Percentiles rank a stretch among this genome's conserved stretches.
Evolutionary conservation across 2,888 invertebrate species (phyloP).

Genomic region (Lasioglossum figueresi): DNA sequence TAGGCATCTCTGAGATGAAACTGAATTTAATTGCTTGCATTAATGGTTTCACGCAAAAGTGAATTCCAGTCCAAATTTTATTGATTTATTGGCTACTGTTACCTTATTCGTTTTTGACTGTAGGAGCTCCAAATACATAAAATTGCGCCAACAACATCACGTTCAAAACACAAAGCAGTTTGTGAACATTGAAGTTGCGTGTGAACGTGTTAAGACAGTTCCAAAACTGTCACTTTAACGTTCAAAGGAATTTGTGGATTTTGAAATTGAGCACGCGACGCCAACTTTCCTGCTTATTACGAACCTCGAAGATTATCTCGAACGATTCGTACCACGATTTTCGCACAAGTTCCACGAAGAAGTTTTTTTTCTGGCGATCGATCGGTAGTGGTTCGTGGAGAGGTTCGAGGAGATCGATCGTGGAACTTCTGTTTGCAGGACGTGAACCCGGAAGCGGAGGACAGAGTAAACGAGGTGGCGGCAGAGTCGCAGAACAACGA

Average conservation of each 20-base stretch:
- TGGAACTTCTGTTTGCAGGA: constrained; percentile 73
- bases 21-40: background rate
- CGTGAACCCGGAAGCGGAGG: constrained; percentile 82
- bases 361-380: constrained; percentile 25
- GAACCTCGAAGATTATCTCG: background rate
- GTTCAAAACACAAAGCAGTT: background rate
- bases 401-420: constrained; percentile 23
- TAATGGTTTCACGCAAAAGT: background rate
- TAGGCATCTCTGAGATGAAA: background rate
- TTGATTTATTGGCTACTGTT: background rate
- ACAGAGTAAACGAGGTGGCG: constrained; percentile 79
- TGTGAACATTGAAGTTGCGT: no score
- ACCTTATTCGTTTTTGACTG: background rate
- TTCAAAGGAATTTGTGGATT: no score
- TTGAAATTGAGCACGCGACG: no score
- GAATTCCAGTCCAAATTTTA: background rate
- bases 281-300: background rate
- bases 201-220: background rate
- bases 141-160: background rate
- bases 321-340: background rate
- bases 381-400: background rate
- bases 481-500: constrained; percentile 88
- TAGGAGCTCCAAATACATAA: background rate
- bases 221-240: no score
- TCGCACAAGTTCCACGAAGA: background rate